phyloP scores from a whole-genome alignment of 2,797 vertebrate genomes.

The Calcarius lapponicus region DNA sequence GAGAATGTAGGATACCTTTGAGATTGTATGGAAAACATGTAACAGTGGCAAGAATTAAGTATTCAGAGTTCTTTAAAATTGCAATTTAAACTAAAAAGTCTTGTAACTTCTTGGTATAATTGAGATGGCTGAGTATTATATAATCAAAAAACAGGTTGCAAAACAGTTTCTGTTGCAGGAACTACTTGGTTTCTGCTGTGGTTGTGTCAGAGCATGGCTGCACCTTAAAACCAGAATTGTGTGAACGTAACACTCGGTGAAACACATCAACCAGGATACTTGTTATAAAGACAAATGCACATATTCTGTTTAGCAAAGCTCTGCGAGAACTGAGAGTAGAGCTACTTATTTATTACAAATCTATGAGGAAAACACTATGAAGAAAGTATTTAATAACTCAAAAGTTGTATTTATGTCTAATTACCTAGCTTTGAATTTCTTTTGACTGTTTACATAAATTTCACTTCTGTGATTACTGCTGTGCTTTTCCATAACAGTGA shows the following conservation, averaged over 20 bases:
- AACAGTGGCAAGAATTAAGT: not conserved
- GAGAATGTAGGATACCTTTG: not conserved
- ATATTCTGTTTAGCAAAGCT: not conserved
- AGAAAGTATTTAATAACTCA: not conserved
- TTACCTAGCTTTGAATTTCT: not conserved
- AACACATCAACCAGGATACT: not conserved
- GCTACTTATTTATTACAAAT: not conserved
- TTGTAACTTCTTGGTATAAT: not conserved
- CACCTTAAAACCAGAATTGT: not conserved
- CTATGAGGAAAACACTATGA: not conserved
- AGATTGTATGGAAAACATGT: not conserved
- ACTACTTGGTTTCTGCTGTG: not conserved
- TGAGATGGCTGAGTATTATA: not conserved
- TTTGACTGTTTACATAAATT: not conserved
- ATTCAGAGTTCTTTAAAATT: not conserved
- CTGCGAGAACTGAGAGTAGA: not conserved
- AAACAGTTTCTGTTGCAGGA: not conserved
- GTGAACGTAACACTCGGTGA: rapidly evolving
- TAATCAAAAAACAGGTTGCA: not conserved
- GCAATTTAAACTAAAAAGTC: not conserved
- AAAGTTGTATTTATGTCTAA: not conserved
- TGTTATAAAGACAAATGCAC: not conserved
- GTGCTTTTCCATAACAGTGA: not conserved
- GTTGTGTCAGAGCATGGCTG: not conserved
- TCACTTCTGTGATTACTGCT: not conserved